Evolutionary conservation across 2,888 invertebrate species (phyloP).

Genomic region (Galerucella calmariensis): DNA sequence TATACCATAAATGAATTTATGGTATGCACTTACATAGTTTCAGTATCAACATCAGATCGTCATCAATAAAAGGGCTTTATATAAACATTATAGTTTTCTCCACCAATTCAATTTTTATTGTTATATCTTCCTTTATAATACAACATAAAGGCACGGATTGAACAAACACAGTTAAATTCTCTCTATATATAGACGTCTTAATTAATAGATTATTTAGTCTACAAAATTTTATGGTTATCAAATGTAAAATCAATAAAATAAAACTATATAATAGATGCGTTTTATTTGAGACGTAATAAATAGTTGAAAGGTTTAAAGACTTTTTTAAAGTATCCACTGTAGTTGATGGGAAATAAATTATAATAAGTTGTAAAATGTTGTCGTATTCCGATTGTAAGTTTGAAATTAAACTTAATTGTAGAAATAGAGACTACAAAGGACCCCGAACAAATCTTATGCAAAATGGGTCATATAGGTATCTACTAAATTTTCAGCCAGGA

Average conservation of each 20-base stretch:
- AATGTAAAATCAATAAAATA: neutral
- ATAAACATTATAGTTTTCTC: conserved; percentile 23
- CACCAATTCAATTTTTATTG: conserved; percentile 29
- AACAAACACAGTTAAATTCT: conserved; percentile 16
- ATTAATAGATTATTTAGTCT: conserved; percentile 28
- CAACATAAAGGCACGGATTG: conserved; percentile 10
- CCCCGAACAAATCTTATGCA: no score
- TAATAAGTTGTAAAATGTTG: neutral
- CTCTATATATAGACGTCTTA: conserved; percentile 17
- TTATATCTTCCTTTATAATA: conserved; percentile 26
- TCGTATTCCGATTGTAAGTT: no score
- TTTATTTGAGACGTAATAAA: neutral
- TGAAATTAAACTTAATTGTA: no score
- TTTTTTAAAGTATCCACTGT: neutral
- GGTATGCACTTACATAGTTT: conserved; percentile 13
- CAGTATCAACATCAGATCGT: conserved; percentile 19
- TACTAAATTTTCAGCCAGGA: no score
- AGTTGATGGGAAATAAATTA: neutral
- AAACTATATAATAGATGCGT: neutral
- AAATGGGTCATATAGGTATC: no score
- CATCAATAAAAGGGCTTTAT: conserved; percentile 9
- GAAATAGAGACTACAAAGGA: no score
- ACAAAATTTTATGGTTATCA: neutral
- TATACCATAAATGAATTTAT: conserved; percentile 6
- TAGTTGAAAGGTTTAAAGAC: neutral